Conservation (phyloP, 2,113 vertebrate genomes). For the Ophiodon elongatus region DNA sequence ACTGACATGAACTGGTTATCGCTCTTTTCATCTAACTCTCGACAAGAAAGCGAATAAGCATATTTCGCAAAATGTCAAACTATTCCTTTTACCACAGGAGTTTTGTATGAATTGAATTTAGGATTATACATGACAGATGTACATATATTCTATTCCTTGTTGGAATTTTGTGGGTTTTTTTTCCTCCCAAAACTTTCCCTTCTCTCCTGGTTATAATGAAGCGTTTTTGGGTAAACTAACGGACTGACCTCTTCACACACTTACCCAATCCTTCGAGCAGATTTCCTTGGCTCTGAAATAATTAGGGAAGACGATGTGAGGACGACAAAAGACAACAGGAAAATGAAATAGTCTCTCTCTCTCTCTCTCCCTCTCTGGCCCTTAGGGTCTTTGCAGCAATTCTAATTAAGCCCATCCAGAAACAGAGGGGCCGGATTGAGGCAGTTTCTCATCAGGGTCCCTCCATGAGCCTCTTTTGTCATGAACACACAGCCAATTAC, state of each 20-base stretch:
- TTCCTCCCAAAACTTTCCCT: slow-evolving; percentile 25
- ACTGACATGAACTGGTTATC: not conserved
- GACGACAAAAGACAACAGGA: slow-evolving; percentile 82
- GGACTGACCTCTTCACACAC: slow-evolving; percentile 66
- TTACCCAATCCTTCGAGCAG: slow-evolving; percentile 65
- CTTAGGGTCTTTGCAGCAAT: slow-evolving; percentile 75
- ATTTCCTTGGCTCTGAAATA: slow-evolving; percentile 77
- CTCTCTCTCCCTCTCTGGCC: slow-evolving; percentile 66
- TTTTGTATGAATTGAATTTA: not conserved
- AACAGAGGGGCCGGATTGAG: slow-evolving; percentile 77
- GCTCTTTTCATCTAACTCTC: not conserved
- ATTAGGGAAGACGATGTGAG: slow-evolving; percentile 78
- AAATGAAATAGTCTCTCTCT: slow-evolving; percentile 76
- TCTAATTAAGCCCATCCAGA: slow-evolving; percentile 84
- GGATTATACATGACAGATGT: slow-evolving; percentile 5
- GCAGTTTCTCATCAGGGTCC: slow-evolving; percentile 80
- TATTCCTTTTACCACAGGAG: not conserved
- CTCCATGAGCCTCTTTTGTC: slow-evolving; percentile 80
- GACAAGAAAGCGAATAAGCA: not conserved
- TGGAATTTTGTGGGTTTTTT: slow-evolving; percentile 23
- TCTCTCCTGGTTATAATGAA: slow-evolving; percentile 37
- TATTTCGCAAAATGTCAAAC: not conserved
- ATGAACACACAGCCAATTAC: slow-evolving; percentile 82
- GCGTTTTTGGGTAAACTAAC: slow-evolving; percentile 61
- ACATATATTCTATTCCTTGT: not conserved